Percentiles rank a stretch among this genome's conserved stretches.
phyloP scores from a whole-genome alignment of 1,140 invertebrate genomes.

The Brachionus calyciflorus region DNA sequence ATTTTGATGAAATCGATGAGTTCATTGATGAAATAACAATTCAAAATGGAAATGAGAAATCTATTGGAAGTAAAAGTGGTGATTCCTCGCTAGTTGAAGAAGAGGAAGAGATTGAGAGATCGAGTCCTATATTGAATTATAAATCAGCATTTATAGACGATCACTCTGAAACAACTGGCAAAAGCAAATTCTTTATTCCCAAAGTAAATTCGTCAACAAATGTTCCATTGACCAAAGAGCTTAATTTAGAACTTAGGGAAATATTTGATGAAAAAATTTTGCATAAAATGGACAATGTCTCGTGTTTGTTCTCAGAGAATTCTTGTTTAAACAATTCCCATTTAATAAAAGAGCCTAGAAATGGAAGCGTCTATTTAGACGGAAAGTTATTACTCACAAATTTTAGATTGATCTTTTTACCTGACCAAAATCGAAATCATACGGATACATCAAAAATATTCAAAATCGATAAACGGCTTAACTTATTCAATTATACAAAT shows the following conservation, averaged over 20 bases:
- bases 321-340: not conserved
- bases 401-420: not conserved
- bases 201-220: not conserved
- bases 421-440: not conserved
- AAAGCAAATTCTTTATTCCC: not conserved
- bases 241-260: not conserved
- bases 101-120: not conserved
- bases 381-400: not conserved
- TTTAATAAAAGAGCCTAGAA: not conserved
- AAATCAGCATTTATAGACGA: too few relatives aligned
- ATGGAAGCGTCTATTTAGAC: not conserved
- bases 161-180: not conserved
- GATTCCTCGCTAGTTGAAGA: not conserved
- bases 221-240: not conserved
- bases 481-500: not conserved
- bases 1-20: slow-evolving; percentile 15
- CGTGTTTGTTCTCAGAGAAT: not conserved
- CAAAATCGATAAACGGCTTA: not conserved
- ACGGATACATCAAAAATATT: not conserved
- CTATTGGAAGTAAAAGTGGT: not conserved
- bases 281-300: not conserved
- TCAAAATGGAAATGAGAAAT: not conserved
- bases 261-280: not conserved
- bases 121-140: not conserved
- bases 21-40: not conserved